A percentile compares a stretch with the other conserved stretches of the same genome.
Conservation (phyloP, 1,140 invertebrate species). For the Phthorimaea operculella region DNA sequence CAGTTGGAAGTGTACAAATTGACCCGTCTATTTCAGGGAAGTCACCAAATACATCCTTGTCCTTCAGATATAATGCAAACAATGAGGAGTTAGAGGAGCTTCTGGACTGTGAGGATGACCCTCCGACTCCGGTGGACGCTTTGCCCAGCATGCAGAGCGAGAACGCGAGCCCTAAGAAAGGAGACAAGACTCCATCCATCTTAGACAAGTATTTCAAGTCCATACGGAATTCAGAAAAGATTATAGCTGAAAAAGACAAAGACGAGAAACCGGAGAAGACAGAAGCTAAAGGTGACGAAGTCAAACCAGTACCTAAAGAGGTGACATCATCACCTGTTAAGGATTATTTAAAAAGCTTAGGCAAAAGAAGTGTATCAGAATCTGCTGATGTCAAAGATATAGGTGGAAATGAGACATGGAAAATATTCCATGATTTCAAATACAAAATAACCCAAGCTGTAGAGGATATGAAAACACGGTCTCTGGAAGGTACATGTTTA, state of each 20-base stretch:
- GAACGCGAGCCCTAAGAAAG: constrained; percentile 56
- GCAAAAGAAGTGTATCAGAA: constrained; percentile 54
- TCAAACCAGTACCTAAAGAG: constrained; percentile 38
- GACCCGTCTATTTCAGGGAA: constrained; percentile 67
- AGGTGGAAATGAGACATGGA: constrained; percentile 59
- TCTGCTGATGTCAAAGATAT: constrained; percentile 46
- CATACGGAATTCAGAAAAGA: constrained; percentile 32
- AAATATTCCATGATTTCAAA: constrained; percentile 65
- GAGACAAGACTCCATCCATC: constrained; percentile 56
- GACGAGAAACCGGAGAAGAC: constrained; percentile 49
- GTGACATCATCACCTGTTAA: constrained; percentile 64
- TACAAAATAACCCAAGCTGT: constrained; percentile 66
- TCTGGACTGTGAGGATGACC: constrained; percentile 71
- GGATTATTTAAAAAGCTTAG: constrained; percentile 62
- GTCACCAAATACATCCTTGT: constrained; percentile 72
- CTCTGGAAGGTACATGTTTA: constrained; percentile 46
- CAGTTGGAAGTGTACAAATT: neutral
- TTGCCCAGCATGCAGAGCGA: constrained; percentile 35
- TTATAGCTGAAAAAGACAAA: constrained; percentile 27
- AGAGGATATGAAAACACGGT: constrained; percentile 64
- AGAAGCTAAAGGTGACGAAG: constrained; percentile 41
- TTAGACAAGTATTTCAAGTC: constrained; percentile 67
- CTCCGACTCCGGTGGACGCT: constrained; percentile 54
- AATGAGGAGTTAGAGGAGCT: constrained; percentile 78
- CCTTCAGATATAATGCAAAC: constrained; percentile 77